Conservation (phyloP, 2,888 invertebrate genomes). For the Adelphocoris suturalis region DNA sequence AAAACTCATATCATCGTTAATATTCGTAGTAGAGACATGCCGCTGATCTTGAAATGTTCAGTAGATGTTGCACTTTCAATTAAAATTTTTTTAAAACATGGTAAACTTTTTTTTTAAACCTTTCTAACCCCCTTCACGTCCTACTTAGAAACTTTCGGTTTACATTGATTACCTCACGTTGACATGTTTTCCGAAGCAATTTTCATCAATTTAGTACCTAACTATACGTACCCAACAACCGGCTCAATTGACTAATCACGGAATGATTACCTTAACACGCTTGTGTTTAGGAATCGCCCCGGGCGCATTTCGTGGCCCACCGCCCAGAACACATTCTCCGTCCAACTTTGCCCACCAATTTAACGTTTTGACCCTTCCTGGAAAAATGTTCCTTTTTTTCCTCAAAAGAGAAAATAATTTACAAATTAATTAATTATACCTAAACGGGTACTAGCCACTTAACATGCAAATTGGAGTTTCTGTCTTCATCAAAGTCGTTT, state of each 20-base stretch:
- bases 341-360: neutral
- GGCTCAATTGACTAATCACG: neutral
- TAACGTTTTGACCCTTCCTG: neutral
- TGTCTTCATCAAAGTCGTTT: constrained; percentile 22
- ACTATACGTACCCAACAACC: neutral
- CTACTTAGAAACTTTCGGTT: too few relatives aligned
- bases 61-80: too few relatives aligned
- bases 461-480: constrained; percentile 48
- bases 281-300: neutral
- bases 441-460: constrained; percentile 19
- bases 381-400: neutral
- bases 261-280: constrained; percentile 14
- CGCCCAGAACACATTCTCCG: neutral
- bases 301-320: neutral
- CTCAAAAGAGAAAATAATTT: neutral
- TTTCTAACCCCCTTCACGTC: too few relatives aligned
- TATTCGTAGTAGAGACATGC: too few relatives aligned
- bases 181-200: neutral
- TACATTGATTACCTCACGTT: neutral
- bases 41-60: too few relatives aligned
- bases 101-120: too few relatives aligned
- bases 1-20: too few relatives aligned
- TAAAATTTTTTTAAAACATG: too few relatives aligned
- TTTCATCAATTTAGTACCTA: neutral
- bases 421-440: constrained; percentile 28